Evolutionary conservation across 2,797 vertebrate species (phyloP).

Genomic region (Hypotaenidia philippensis): DNA sequence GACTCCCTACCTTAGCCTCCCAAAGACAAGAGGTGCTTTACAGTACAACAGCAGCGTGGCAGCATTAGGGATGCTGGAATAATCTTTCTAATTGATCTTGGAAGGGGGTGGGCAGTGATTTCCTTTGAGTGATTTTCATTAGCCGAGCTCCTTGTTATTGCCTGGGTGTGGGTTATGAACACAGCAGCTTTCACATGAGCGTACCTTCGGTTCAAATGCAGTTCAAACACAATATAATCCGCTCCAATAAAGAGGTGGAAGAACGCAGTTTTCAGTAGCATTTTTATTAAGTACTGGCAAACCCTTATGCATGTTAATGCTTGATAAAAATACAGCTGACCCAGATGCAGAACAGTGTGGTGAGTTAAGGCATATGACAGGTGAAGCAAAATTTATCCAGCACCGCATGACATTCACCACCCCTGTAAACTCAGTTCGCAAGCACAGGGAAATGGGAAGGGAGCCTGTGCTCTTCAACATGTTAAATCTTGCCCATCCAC

Average conservation of each 20-base stretch:
- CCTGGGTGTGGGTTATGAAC: constrained; percentile 20
- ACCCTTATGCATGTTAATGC: constrained; percentile 26
- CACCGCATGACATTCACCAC: neutral
- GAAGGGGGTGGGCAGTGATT: constrained; percentile 9
- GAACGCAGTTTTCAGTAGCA: constrained; percentile 31
- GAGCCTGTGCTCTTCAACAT: neutral
- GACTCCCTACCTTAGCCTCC: neutral
- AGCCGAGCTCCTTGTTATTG: constrained; percentile 44
- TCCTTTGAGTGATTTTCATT: constrained; percentile 51
- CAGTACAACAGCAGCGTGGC: neutral
- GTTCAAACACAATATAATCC: constrained; percentile 50
- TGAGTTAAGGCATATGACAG: neutral
- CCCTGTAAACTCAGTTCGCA: neutral
- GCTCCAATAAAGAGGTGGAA: constrained; percentile 39
- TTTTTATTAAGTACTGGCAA: constrained; percentile 45
- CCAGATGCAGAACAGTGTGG: constrained; percentile 3
- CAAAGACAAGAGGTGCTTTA: neutral
- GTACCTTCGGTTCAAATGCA: constrained; percentile 60
- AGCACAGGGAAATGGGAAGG: neutral
- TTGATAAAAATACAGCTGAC: neutral
- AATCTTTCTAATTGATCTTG: constrained; percentile 61
- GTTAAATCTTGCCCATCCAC: neutral
- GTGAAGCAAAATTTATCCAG: neutral
- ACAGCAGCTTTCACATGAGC: constrained; percentile 32
- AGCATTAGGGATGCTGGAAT: constrained; percentile 41